These are phyloP conservation scores for Dyspetes luteomarginatus DNA, from an alignment of 2,888 invertebrate genomes.

Conservation along the genomic window DNA sequence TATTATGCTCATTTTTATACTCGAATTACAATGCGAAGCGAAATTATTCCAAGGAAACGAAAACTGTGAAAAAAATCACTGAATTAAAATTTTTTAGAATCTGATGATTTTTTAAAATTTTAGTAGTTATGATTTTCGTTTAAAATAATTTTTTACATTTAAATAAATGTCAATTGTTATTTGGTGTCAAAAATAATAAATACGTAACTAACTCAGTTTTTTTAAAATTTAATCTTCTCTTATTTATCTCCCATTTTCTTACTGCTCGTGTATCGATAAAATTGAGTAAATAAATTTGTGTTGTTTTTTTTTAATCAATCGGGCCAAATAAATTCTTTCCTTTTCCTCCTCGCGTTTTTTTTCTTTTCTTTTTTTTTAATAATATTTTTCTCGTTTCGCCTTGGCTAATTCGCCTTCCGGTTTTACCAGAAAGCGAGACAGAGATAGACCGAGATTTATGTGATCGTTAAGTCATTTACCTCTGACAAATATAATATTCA, in stretches of 20 bases:
- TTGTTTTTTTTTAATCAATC: conserved; percentile 3
- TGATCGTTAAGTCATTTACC: neutral
- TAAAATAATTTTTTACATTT: too few species aligned
- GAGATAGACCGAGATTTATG: neutral
- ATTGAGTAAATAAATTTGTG: neutral
- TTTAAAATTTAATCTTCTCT: neutral
- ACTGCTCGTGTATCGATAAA: neutral
- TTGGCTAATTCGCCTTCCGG: neutral
- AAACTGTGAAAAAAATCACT: neutral
- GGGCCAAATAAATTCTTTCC: neutral
- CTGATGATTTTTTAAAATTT: neutral
- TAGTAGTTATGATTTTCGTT: too few species aligned
- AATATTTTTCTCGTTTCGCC: conserved; percentile 3
- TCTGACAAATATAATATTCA: neutral
- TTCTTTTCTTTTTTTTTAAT: neutral
- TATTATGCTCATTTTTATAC: neutral
- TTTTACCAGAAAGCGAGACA: neutral
- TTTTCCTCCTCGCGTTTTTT: neutral
- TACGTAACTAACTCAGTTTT: neutral
- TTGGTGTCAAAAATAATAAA: too few species aligned
- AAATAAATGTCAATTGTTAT: too few species aligned
- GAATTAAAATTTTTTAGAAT: neutral
- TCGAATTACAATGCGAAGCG: neutral
- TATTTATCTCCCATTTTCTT: neutral
- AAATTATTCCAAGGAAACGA: neutral